phyloP scores from a whole-genome alignment of 2,797 vertebrate species.

The Distichodus sexfasciatus region DNA sequence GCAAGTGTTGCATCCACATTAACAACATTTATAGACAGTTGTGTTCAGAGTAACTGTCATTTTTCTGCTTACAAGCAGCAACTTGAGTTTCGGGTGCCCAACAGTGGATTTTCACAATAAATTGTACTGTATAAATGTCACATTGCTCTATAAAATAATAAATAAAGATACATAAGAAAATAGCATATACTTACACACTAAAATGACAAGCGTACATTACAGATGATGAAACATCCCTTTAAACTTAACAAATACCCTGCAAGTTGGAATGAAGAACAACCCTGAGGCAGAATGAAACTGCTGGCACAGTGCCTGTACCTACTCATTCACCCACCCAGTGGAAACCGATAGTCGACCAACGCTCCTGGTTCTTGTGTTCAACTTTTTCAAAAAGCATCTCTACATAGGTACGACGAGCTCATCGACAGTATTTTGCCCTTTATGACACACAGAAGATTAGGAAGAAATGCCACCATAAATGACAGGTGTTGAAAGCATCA shows the following conservation, averaged over 20 bases:
- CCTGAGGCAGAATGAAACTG: slow-evolving; percentile 17
- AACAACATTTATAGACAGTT: too few species aligned
- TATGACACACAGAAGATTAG: background rate
- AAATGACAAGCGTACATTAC: background rate
- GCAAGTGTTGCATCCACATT: too few species aligned
- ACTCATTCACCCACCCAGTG: background rate
- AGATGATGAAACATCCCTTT: too few species aligned
- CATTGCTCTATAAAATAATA: background rate
- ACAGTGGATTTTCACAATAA: too few species aligned
- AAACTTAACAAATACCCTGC: too few species aligned
- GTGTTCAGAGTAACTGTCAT: too few species aligned
- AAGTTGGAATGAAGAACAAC: background rate
- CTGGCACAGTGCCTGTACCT: slow-evolving; percentile 20
- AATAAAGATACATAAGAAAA: background rate
- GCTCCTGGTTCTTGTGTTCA: too few species aligned
- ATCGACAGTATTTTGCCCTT: background rate
- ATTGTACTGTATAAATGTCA: background rate
- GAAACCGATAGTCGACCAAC: background rate
- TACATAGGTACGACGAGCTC: too few species aligned
- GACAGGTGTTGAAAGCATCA: background rate
- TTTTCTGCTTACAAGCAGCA: too few species aligned
- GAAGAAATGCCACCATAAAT: background rate
- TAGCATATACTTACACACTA: background rate
- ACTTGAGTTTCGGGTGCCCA: too few species aligned
- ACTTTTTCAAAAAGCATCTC: too few species aligned